Evolutionary conservation across 2,113 vertebrate species (phyloP), one percentile per base, ranked within the genome.

Genomic region (Labeo catla): DNA sequence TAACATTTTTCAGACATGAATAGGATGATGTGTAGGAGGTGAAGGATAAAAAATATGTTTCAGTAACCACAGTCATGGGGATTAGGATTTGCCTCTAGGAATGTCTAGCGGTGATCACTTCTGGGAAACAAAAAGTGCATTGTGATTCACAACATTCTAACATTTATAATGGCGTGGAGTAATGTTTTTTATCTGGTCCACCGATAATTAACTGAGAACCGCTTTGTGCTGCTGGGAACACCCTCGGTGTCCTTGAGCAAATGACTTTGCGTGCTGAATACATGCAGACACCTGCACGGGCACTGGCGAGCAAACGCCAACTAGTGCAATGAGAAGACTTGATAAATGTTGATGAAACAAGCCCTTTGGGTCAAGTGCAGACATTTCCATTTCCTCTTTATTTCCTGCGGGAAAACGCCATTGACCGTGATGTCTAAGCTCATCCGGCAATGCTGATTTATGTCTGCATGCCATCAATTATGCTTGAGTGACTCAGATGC

Each of bases 301-400:
- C 66, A 12, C 70, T 79, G 34, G 6, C 13, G 9, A 79, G 61
- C 7, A 49, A 12, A 47, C 9, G 1, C n/a, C 36, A 54, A 52
- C 76, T 66, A 47, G 73, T 36, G 74, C 59, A 52, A 74, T 39
- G 65, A 81, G 76, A 87, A 73, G 54, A 61, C 63, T 36, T 19
- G 49, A 85, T 70, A 78, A 54, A 88, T 49, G 78, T 39, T 59
- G 76, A 79, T 86, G 70, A 76, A 87, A 82, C 82, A 81, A 82
- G 61, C 19, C 82, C 81, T 76, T 28, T 57, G 76, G 77, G 68
- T 85, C 66, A 85, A 84, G 15, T 65, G 16, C 77, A 68, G 83
- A 81, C 76, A 81, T 85, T 81, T 85, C 34, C 83, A 76, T 85
- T 52, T 59, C 34, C 68, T 61, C 70, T 50, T 39, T 13, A 70